These are phyloP conservation scores for Rambutsinella grinnellia DNA, from an alignment of 2,888 invertebrate species.

Conservation along the genomic window DNA sequence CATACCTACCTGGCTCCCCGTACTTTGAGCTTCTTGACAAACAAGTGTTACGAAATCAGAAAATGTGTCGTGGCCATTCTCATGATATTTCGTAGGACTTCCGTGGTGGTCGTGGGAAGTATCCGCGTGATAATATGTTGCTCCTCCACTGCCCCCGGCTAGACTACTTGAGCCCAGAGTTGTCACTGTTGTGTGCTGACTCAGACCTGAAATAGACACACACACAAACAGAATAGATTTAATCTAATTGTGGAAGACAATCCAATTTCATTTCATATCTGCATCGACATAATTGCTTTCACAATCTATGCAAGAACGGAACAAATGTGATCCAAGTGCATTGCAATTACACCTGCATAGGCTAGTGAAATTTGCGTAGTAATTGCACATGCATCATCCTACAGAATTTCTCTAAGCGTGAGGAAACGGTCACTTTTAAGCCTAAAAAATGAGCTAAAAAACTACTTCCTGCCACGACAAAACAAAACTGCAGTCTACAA, in stretches of 20 bases:
- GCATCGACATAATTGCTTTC: not conserved
- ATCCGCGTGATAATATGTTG: constrained; percentile 71
- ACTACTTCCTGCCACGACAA: too few species aligned
- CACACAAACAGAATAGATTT: constrained; percentile 17
- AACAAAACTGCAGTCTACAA: too few species aligned
- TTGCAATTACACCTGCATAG: too few species aligned
- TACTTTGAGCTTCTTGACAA: constrained; percentile 88
- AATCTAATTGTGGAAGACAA: too few species aligned
- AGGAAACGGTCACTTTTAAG: too few species aligned
- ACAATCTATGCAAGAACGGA: too few species aligned
- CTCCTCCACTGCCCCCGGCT: constrained; percentile 65
- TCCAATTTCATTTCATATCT: too few species aligned
- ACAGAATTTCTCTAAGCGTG: too few species aligned
- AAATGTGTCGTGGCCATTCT: constrained; percentile 87
- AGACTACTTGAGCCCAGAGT: constrained; percentile 73
- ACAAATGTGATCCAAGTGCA: too few species aligned
- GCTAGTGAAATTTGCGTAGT: too few species aligned
- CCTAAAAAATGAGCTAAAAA: too few species aligned
- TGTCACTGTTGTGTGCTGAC: constrained; percentile 72
- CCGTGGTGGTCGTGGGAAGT: constrained; percentile 71
- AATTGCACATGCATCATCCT: too few species aligned
- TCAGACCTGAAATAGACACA: constrained; percentile 52
- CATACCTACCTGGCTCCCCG: constrained; percentile 63
- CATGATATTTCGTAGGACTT: constrained; percentile 79
- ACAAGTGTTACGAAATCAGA: constrained; percentile 97